A percentile compares a stretch with the other conserved stretches of the same genome.
Conservation (phyloP, 2,797 vertebrate species). For the Tragelaphus oryx region DNA sequence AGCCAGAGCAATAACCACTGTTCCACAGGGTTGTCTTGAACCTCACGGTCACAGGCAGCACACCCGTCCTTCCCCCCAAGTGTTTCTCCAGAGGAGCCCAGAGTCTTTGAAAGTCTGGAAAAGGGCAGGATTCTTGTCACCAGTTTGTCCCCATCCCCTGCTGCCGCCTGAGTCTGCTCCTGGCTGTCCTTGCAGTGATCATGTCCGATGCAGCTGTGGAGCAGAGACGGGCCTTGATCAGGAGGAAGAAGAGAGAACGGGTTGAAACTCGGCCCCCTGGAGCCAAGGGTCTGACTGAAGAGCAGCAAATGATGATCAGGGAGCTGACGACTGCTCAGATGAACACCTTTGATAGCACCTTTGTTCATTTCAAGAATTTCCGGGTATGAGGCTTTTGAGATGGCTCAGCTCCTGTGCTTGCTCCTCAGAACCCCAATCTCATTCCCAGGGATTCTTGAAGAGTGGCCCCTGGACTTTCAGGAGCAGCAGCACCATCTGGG, state of each 20-base stretch:
- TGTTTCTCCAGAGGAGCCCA: background rate
- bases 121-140: background rate
- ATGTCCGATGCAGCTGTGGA: conserved; percentile 86
- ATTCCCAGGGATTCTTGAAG: background rate
- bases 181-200: conserved; percentile 80
- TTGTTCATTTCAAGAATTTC: conserved; percentile 83
- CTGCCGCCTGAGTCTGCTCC: background rate
- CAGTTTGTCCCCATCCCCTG: background rate
- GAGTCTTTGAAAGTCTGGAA: background rate
- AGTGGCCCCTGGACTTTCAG: background rate
- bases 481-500: background rate
- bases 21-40: background rate
- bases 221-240: conserved; percentile 82
- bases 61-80: background rate
- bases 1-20: background rate
- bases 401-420: background rate
- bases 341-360: conserved; percentile 83
- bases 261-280: fast-evolving
- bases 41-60: background rate
- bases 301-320: conserved; percentile 79
- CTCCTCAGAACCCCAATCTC: background rate
- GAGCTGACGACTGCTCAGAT: conserved; percentile 82
- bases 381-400: conserved; percentile 60
- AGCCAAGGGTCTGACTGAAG: conserved; percentile 69
- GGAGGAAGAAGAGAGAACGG: conserved; percentile 73